Base-by-base conservation (phyloP, 2,888 invertebrate species). In the Rotaria socialis region DNA sequence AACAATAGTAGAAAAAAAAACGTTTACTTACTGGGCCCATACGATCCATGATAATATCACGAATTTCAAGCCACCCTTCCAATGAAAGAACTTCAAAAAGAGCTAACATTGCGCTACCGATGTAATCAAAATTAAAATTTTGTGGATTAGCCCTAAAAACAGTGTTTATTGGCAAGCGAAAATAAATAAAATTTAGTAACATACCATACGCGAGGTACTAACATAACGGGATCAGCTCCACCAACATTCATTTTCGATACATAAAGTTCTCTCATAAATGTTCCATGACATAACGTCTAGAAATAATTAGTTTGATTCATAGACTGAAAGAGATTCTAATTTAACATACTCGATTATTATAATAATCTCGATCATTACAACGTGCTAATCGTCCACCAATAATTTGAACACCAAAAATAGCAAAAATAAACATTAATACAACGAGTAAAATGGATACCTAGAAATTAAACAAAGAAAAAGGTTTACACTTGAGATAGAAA, bases 31-130 rank as follows among this genome's bases (percentile, higher is more conserved):
- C 97, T 88, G 96, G 95, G 88, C 97, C 97, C 87, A 98, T 93
- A 74, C 96, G 95, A 91, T 96, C 95, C 88, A 97, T 96, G 87
- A 99, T 93, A 80, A 99, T 97, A 92, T 99, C 99, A 87, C 99
- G 93, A 60, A 99, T 97, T 91, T 99, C 99, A 88, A 99, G 93
- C 99, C 99, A 99, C 22, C 99, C 99, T 92, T 99, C 99, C 91
- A 99, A 96, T 0, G 98, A 98, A 1, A 99, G 93, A 7, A 99
- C 91, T 92, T 99, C 99, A 91, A 99, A 99, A 86, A 99, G 92
- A 0, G 99, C 96, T 89, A 99, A 92, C 94, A 99, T 95, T 0
- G 99, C 99, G 91, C 96, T 97, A 10, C 97, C 97, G 89, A 99
- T 97, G 91, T 97, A 97, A 92, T 99, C 99, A 91, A 99, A 99